Evolutionary conservation across 1,140 invertebrate genomes (phyloP), one percentile per base, ranked within the genome.

Genomic region (Carcinoscorpius rotundicauda): DNA sequence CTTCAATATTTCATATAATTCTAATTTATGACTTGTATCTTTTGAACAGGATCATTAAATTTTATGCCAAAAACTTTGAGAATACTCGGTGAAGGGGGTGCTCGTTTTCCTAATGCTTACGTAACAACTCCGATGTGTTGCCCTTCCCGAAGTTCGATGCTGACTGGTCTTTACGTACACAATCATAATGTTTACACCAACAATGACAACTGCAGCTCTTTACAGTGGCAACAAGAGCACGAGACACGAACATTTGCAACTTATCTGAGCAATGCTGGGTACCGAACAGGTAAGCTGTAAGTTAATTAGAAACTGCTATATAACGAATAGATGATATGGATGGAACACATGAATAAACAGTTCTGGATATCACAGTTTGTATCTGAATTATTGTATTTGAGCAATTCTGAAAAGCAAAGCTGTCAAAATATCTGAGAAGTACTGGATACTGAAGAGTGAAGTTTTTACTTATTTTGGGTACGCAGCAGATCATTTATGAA

Each of bases 41-140:
- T 29, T 29, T 29, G 29, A 29, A 52, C 29, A 70, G 69, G 89
- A 82, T 85, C 73, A 3, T 72, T 72, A 69, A 90, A 96, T 75
- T 96, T 89, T 73, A 98, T 98, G 94, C 92, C 93, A 51, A 86
- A 89, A 74, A 92, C 91, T 1, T 78, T 91, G 76, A 84, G 84
- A 66, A 82, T 89, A 6, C 81, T 98, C 71, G 81, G 88, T 58
- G 86, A 92, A 72, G 87, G 86, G 51, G 95, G 95, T 6, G 91
- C 91, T 0, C 88, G 92, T 75, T 93, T 97, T 75, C 84, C 89
- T 11, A 93, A 97, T 76, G 91, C 93, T 8, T 98, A 96, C 78
- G 92, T 92, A 1, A 93, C 91, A 5, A 96, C 93, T 50, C 93
- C 93, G 4, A 97, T 97, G 92, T 98, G 94, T 75, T 98, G 94